Conservation (phyloP, 2,888 invertebrate genomes). For the Leptodirus hochenwartii region DNA sequence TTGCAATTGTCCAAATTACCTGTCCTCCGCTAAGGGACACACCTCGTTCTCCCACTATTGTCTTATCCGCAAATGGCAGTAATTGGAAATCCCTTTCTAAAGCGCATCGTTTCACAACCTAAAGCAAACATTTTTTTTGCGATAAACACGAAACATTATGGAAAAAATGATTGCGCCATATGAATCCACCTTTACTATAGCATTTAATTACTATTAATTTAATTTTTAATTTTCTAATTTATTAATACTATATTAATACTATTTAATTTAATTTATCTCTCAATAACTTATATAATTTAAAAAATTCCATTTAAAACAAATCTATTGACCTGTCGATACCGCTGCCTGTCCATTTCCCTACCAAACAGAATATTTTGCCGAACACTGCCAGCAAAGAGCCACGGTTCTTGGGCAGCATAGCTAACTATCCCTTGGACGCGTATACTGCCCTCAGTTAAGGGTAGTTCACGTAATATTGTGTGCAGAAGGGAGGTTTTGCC, state of each 20-base stretch:
- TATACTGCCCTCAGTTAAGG: slow-evolving; percentile 43
- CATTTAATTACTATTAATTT: no score
- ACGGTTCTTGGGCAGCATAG: slow-evolving; percentile 78
- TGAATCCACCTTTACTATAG: no score
- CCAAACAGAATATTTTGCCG: slow-evolving; percentile 90
- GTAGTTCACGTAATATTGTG: slow-evolving; percentile 52
- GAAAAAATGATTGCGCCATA: no score
- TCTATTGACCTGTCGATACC: slow-evolving; percentile 18
- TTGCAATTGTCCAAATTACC: no score
- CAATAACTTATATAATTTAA: no score
- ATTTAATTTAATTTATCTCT: no score
- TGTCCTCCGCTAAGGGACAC: slow-evolving; percentile 61
- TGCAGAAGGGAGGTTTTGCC: slow-evolving; percentile 42
- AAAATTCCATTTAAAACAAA: neutral
- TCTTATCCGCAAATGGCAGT: slow-evolving; percentile 68
- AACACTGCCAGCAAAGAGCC: slow-evolving; percentile 69
- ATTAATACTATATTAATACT: no score
- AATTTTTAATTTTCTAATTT: no score
- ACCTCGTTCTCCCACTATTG: slow-evolving; percentile 69
- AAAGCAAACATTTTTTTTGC: no score
- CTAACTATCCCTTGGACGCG: slow-evolving; percentile 48
- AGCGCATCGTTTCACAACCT: slow-evolving; percentile 51
- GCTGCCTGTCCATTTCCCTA: slow-evolving; percentile 44
- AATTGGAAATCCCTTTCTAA: slow-evolving; percentile 54
- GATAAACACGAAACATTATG: no score